phyloP scores from a whole-genome alignment of 2,888 invertebrate species.

The Polydesmus complanatus region DNA sequence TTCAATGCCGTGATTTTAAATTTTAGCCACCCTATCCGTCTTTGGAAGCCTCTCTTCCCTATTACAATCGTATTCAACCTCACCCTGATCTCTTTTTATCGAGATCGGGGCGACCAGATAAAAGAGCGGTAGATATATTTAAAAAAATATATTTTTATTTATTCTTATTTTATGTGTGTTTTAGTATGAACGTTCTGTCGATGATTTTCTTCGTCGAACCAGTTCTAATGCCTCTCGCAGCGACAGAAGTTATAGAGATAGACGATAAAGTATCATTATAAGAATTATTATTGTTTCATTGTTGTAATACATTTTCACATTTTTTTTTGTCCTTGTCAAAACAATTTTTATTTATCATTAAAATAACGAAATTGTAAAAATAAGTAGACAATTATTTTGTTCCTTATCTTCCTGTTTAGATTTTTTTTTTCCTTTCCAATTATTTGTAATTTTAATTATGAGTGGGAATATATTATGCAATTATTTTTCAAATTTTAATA shows the following conservation, averaged over 20 bases:
- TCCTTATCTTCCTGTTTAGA: too few species aligned
- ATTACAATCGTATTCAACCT: slow-evolving; percentile 53
- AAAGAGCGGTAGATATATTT: slow-evolving; percentile 26
- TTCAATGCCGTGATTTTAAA: slow-evolving; percentile 19
- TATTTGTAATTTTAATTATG: too few species aligned
- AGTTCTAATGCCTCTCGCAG: slow-evolving; percentile 29
- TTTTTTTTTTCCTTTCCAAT: too few species aligned
- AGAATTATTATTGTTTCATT: too few species aligned
- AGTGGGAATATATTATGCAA: too few species aligned
- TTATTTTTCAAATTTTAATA: too few species aligned
- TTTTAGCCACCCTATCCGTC: slow-evolving; percentile 20
- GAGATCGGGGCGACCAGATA: slow-evolving; percentile 22
- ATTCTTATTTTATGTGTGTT: slow-evolving; percentile 16
- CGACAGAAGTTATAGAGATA: slow-evolving; percentile 48
- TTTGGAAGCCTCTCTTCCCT: slow-evolving; percentile 44
- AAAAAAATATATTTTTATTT: slow-evolving; percentile 7
- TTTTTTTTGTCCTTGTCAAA: too few species aligned
- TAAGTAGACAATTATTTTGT: too few species aligned
- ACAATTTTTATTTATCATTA: too few species aligned
- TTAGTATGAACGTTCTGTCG: slow-evolving; percentile 70
- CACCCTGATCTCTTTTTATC: slow-evolving; percentile 57
- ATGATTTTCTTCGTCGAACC: slow-evolving; percentile 74
- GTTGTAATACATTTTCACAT: too few species aligned
- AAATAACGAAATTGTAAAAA: too few species aligned
- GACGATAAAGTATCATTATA: slow-evolving; percentile 20